Percentiles rank a stretch among this genome's conserved stretches.
Evolutionary conservation across 2,797 vertebrate genomes (phyloP).

Genomic region (Acanthurus leucopareius): DNA sequence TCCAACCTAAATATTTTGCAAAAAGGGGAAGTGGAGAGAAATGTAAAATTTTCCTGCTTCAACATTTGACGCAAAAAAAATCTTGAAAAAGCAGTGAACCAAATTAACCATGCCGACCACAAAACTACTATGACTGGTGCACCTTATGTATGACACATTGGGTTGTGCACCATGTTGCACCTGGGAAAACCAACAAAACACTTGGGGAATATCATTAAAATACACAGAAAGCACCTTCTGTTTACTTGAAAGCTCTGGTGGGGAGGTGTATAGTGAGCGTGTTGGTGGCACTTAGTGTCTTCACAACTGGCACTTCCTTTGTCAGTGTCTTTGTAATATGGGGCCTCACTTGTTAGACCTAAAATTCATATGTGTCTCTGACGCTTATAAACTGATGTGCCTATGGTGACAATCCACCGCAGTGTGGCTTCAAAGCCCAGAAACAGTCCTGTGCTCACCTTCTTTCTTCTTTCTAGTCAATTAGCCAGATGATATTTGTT

Average conservation of each 20-base stretch:
- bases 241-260: constrained; percentile 36
- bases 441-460: background rate
- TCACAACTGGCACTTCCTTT: constrained; percentile 35
- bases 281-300: background rate
- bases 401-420: constrained; percentile 47
- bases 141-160: background rate
- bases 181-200: background rate
- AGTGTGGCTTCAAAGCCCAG: constrained; percentile 31
- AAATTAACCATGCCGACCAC: background rate
- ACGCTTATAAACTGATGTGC: too few relatives aligned
- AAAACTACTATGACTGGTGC: constrained; percentile 18
- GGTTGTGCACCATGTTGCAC: background rate
- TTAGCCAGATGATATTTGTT: background rate
- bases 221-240: constrained; percentile 61
- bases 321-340: background rate
- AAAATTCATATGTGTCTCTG: background rate
- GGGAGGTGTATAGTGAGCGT: constrained; percentile 10
- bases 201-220: constrained; percentile 3
- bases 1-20: constrained; percentile 18
- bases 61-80: constrained; percentile 1
- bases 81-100: constrained; percentile 15
- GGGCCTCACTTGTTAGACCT: background rate
- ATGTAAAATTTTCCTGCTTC: background rate
- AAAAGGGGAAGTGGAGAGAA: constrained; percentile 34
- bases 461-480: background rate